These are phyloP conservation scores for Watsonalla cultraria DNA, from an alignment of 2,888 invertebrate species.

Conservation along the genomic window DNA sequence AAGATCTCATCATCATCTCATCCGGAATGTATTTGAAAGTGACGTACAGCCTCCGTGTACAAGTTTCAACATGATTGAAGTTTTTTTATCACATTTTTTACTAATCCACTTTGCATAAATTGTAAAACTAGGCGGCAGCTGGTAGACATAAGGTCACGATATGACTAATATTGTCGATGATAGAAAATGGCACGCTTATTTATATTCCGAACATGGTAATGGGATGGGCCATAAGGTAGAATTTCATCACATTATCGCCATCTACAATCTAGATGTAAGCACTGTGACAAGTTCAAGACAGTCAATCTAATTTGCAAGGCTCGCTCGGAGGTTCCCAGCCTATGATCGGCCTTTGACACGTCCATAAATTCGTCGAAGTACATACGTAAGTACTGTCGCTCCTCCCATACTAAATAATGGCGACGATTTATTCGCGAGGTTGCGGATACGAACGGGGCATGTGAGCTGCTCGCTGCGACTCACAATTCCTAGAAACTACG, in stretches of 20 bases:
- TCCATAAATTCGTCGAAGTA: conserved; percentile 59
- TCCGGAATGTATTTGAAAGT: conserved; percentile 58
- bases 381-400: conserved; percentile 54
- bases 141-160: conserved; percentile 13
- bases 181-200: conserved; percentile 44
- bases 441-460: conserved; percentile 55
- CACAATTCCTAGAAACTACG: conserved; percentile 66
- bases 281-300: conserved; percentile 27
- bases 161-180: conserved; percentile 52
- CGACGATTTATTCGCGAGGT: conserved; percentile 61
- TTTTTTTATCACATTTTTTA: conserved; percentile 46
- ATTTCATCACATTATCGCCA: conserved; percentile 6
- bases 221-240: conserved; percentile 20
- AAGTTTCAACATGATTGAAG: conserved; percentile 65
- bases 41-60: conserved; percentile 54
- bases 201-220: conserved; percentile 44
- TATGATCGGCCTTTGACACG: conserved; percentile 60
- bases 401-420: conserved; percentile 67
- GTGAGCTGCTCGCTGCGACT: conserved; percentile 50
- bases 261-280: conserved; percentile 18
- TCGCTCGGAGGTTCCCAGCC: conserved; percentile 49
- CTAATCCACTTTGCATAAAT: conserved; percentile 57
- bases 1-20: conserved; percentile 47
- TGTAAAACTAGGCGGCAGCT: conserved; percentile 45
- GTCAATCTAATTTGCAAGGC: conserved; percentile 38